Conservation (phyloP, 2,797 vertebrate genomes). For the Pangasius djambal region DNA sequence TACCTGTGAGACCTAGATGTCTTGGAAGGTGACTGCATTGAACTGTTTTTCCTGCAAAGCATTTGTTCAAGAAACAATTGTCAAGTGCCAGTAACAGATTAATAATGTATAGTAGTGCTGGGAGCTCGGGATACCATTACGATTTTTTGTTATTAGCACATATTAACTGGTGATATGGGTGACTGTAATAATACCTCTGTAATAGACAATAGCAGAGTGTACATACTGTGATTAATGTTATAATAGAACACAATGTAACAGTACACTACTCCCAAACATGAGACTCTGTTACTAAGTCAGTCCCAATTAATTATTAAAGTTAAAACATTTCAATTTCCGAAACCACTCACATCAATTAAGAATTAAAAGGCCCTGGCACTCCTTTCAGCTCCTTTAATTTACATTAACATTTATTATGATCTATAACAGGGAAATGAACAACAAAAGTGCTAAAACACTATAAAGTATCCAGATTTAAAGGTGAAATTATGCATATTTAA, state of each 20-base stretch:
- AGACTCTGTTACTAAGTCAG: neutral
- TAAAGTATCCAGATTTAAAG: neutral
- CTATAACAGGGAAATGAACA: neutral
- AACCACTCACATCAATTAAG: neutral
- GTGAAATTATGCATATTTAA: neutral
- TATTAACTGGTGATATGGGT: neutral
- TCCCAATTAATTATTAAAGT: neutral
- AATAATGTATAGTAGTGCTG: neutral
- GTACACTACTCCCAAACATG: neutral
- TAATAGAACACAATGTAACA: neutral
- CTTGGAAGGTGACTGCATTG: neutral
- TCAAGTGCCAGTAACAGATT: neutral
- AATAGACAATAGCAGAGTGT: neutral
- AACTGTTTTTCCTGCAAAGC: too few relatives aligned
- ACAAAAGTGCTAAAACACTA: neutral
- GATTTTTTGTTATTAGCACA: neutral
- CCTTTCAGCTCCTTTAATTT: neutral
- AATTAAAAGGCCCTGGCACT: neutral
- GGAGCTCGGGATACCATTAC: neutral
- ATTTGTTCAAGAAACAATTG: neutral
- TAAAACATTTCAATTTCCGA: neutral
- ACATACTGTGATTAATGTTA: neutral
- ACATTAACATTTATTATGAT: neutral
- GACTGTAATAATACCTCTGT: neutral
- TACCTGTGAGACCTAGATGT: neutral